These are phyloP conservation scores for Phacellophora camtschatica DNA, from an alignment of 30 jellyfish, hydroid and myxozoan species.

Conservation along the genomic window DNA sequence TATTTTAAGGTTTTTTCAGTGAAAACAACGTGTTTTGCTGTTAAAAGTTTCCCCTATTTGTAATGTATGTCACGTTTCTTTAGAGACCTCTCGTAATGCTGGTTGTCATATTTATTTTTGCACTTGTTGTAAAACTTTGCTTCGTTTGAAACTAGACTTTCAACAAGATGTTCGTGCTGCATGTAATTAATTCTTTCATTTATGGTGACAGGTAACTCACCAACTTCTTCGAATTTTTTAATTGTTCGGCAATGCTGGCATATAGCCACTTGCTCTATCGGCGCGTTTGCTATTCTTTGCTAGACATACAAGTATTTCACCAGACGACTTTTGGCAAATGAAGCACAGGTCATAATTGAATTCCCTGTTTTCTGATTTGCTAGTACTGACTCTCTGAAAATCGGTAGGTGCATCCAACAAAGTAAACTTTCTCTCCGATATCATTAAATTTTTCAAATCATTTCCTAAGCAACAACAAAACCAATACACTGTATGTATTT, in stretches of 20 bases:
- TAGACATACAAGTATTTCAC: constrained; percentile 8
- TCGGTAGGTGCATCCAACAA: constrained; percentile 14
- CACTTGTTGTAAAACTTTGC: constrained; percentile 10
- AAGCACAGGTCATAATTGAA: not conserved
- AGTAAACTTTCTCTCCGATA: not conserved
- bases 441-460: not conserved
- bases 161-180: not conserved
- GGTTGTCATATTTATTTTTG: constrained; percentile 1
- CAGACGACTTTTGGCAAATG: not conserved
- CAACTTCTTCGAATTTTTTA: not conserved
- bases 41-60: no score
- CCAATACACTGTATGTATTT: no score
- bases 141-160: not conserved
- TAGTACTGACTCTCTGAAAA: not conserved
- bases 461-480: no score
- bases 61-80: no score
- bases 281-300: not conserved
- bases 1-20: no score
- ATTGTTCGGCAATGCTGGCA: not conserved
- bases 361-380: not conserved
- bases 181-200: not conserved
- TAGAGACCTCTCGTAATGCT: constrained; percentile 6
- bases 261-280: not conserved
- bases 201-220: not conserved
- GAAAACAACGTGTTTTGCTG: no score